Conservation (phyloP, 1,140 invertebrate species). For the Ooceraea biroi region DNA sequence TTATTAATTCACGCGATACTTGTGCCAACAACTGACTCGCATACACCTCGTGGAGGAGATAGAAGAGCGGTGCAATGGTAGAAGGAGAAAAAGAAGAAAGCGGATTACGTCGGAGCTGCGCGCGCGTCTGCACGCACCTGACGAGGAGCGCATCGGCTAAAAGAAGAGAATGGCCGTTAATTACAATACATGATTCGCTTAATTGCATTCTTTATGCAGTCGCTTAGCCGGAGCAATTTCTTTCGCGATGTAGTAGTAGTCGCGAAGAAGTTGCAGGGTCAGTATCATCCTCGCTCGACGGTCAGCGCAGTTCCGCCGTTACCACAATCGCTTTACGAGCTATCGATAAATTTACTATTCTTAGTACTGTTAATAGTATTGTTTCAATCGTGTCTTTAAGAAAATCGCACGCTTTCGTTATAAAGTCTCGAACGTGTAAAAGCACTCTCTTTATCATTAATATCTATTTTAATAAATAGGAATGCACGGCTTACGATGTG, state of each 20-base stretch:
- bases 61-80: slow-evolving; percentile 2
- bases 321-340: slow-evolving; percentile 18
- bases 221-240: slow-evolving; percentile 70
- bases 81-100: slow-evolving; percentile 28
- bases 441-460: neutral
- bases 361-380: neutral
- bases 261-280: slow-evolving; percentile 70
- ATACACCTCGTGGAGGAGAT: neutral
- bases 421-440: too few relatives aligned
- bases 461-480: neutral
- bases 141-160: slow-evolving; percentile 67
- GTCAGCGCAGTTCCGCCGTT: slow-evolving; percentile 43
- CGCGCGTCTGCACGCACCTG: slow-evolving; percentile 69
- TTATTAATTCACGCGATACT: slow-evolving; percentile 45
- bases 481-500: too few relatives aligned
- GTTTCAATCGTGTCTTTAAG: neutral
- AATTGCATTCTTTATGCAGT: slow-evolving; percentile 81
- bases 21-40: slow-evolving; percentile 51
- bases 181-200: slow-evolving; percentile 80
- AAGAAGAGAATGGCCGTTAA: slow-evolving; percentile 77
- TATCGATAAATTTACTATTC: slow-evolving; percentile 5
- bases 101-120: slow-evolving; percentile 66
- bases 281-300: slow-evolving; percentile 53
- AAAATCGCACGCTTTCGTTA: neutral
- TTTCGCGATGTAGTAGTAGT: slow-evolving; percentile 64